phyloP scores from a whole-genome alignment of 1,140 invertebrate species.

The Pseudachorutes palmiensis region DNA sequence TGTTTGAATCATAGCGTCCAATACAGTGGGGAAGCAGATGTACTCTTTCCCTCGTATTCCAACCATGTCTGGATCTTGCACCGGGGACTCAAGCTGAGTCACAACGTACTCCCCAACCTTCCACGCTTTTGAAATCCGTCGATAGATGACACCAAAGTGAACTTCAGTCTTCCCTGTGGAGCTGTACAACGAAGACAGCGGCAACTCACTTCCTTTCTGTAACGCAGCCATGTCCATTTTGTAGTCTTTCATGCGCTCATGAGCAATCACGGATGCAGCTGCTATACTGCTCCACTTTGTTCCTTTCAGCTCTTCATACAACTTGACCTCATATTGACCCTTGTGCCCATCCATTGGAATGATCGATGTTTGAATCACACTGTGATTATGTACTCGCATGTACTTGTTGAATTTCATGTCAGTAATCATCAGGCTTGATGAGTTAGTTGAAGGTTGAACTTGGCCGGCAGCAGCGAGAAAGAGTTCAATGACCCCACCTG shows the following conservation, averaged over 20 bases:
- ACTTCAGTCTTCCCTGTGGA: not conserved
- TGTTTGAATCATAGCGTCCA: not conserved
- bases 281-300: not conserved
- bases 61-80: not conserved
- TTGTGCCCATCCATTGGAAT: not conserved
- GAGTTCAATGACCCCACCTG: not conserved
- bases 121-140: not conserved
- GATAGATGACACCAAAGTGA: not conserved
- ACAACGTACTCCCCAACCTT: not conserved
- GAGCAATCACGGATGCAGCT: not conserved
- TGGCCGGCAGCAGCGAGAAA: not conserved
- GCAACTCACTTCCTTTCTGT: not conserved
- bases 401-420: not conserved
- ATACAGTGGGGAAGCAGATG: not conserved
- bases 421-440: not conserved
- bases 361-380: not conserved
- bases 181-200: not conserved
- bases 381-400: not conserved
- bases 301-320: not conserved
- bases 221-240: not conserved
- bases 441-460: not conserved
- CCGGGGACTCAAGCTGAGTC: not conserved
- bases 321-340: not conserved
- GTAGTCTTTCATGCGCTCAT: no score
- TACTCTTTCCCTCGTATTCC: not conserved